Percentiles rank a stretch among this genome's conserved stretches.
Evolutionary conservation across 2,113 vertebrate genomes (phyloP).

Genomic region (Ornithorhynchus anatinus): DNA sequence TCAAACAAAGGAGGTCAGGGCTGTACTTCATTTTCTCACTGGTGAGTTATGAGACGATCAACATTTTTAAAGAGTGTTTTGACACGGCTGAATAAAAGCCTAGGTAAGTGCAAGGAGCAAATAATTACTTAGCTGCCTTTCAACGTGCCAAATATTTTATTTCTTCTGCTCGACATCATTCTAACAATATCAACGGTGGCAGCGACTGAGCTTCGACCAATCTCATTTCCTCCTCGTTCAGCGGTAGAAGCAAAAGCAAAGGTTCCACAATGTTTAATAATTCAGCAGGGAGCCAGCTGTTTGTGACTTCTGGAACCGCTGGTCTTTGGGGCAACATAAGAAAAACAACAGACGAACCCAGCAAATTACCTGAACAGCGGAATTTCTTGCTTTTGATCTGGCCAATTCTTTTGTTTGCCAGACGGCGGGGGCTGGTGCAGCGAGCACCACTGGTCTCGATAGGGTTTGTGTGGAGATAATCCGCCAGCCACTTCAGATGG

Average conservation of each 20-base stretch:
- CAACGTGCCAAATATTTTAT: constrained; percentile 15
- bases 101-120: background rate
- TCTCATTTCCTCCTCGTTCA: constrained; percentile 16
- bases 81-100: background rate
- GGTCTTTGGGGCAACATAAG: constrained; percentile 26
- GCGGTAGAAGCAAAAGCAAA: constrained; percentile 31
- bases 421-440: constrained; percentile 95
- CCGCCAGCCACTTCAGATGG: constrained; percentile 99
- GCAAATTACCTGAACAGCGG: constrained; percentile 96
- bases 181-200: constrained; percentile 31
- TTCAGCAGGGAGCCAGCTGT: constrained; percentile 43
- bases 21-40: background rate
- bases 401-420: constrained; percentile 98
- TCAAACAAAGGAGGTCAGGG: background rate
- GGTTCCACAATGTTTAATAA: constrained; percentile 31
- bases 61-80: background rate
- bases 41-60: background rate
- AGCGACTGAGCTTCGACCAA: constrained; percentile 27
- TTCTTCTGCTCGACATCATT: constrained; percentile 30
- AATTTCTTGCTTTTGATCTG: constrained; percentile 99
- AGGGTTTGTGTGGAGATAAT: constrained; percentile 98
- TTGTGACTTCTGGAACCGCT: constrained; percentile 34
- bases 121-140: constrained; percentile 13
- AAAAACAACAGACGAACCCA: constrained; percentile 47
- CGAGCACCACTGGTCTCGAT: constrained; percentile 98